Base-by-base conservation (phyloP, 2,888 invertebrate species). In the Drosophila merina region DNA sequence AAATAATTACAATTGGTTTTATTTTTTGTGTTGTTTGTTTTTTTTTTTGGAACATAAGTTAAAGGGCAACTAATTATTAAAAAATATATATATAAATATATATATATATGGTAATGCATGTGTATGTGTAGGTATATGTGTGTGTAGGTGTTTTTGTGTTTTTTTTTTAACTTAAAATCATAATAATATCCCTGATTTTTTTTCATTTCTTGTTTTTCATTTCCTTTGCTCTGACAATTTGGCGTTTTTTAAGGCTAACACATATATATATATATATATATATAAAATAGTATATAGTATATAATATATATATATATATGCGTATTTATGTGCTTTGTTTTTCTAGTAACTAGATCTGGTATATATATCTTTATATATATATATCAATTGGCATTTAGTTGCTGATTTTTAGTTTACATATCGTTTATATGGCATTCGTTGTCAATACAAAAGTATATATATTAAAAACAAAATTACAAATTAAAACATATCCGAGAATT, bases 121-220 rank as follows among this genome's bases (percentile, higher is more conserved):
- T 26, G 12, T 33, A 45, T 36, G 45, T 31, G 33, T 30, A 2
- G 30, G 31, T 14, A 14, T 14, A 14, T 14, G 14, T 20, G 20
- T 51, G 36, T 14, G 9, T 36, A 36, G 12, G 45, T 42, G 33
- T 40, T 0, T 31, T 10, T 54, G 30, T 12, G 14, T 14, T 14
- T 14, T 14, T 14, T 30, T 33, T 20, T 8, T 30, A 26, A n/a
- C 50, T 56, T 69, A 71, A 66, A 54, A 63, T 28, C 45, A 58
- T 70, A 66, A 62, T 74, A 57, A 67, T 73, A 86, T 82, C 82
- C 82, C 82, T 82, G 82, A 84, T 86, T 74, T 74, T 64, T 66
- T 74, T 75, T 70, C 52, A 60, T 72, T 28, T 48, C 20, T 59
- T 60, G 49, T 72, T 55, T 40, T 20, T 55, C 33, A 20, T 10